Evolutionary conservation across 2,797 vertebrate species (phyloP), one percentile per base, ranked within the genome.

Genomic region (Tinamus major): DNA sequence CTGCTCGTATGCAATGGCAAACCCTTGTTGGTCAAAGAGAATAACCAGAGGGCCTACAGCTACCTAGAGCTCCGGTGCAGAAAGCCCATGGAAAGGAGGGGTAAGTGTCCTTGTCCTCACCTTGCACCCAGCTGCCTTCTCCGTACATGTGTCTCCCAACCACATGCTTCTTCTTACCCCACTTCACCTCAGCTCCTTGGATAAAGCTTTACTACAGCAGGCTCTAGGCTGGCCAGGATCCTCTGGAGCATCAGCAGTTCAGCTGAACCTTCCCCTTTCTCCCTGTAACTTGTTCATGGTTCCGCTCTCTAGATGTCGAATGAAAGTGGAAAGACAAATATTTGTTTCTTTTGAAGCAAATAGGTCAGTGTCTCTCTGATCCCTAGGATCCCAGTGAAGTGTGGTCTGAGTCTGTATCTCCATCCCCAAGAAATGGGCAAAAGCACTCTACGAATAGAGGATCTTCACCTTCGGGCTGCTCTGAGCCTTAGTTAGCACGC

Each of bases 11-110:
- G 97, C 76, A 97, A 97, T 6, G 96, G 97, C 72, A 97, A 92
- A 85, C 92, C 97, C 44, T 83, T 98, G 83, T 86, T 98, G 85
- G 87, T 98, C 69, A 98, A 96, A 94, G 96, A 98, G 85, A 91
- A 91, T 27, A 87, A 89, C 46, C 77, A 95, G 33, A 92, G 94
- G n/a, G 97, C 81, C 21, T 97, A 98, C 80, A 97, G 96, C 27
- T 98, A 96, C 78, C 96, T 98, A 78, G 97, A 98, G 82, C 97
- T 98, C 33, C 95, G 97, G 24, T 95, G 96, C 91, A 98, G 97
- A 85, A 97, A 96, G 80, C 97, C 98, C 2, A 53, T 74, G 26
- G 92, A 89, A 62, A 88, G 93, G 9, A 68, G 81, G 91, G 95
- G 97, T 97, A 67, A 74, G 63, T 24, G 75, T 42, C 51, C 19